Evolutionary conservation across 2,113 vertebrate species (phyloP).

Genomic region (Orientallactaga bullata): DNA sequence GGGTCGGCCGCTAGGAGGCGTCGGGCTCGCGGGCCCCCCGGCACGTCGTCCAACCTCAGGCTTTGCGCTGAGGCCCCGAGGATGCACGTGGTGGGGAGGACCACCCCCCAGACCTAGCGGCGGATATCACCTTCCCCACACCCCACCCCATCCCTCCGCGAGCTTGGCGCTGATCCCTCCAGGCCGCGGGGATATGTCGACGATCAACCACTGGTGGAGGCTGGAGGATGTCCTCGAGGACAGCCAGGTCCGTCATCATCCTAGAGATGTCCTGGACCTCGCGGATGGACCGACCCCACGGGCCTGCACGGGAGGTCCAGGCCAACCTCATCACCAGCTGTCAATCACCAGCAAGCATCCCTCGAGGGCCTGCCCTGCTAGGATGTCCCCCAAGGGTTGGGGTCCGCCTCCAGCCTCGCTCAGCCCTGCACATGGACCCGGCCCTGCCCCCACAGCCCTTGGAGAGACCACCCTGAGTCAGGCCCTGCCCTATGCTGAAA

Average conservation of each 20-base stretch:
- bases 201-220: too few relatives aligned
- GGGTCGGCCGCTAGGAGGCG: slow-evolving; percentile 26
- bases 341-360: not conserved
- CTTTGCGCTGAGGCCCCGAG: not conserved
- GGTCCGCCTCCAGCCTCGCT: too few relatives aligned
- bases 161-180: slow-evolving; percentile 66
- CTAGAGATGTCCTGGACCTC: not conserved
- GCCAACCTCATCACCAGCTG: not conserved
- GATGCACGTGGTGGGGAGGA: slow-evolving; percentile 29
- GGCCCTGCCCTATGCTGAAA: not conserved
- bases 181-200: not conserved
- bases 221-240: too few relatives aligned
- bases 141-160: too few relatives aligned
- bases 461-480: not conserved
- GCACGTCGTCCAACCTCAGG: not conserved
- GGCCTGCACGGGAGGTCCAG: not conserved
- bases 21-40: not conserved
- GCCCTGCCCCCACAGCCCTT: not conserved
- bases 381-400: too few relatives aligned
- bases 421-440: not conserved
- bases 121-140: not conserved
- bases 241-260: too few relatives aligned
- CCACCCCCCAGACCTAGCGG: not conserved
- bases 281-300: not conserved
- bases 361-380: not conserved